Conservation (phyloP, 2,113 vertebrate genomes). For the Odocoileus virginianus region DNA sequence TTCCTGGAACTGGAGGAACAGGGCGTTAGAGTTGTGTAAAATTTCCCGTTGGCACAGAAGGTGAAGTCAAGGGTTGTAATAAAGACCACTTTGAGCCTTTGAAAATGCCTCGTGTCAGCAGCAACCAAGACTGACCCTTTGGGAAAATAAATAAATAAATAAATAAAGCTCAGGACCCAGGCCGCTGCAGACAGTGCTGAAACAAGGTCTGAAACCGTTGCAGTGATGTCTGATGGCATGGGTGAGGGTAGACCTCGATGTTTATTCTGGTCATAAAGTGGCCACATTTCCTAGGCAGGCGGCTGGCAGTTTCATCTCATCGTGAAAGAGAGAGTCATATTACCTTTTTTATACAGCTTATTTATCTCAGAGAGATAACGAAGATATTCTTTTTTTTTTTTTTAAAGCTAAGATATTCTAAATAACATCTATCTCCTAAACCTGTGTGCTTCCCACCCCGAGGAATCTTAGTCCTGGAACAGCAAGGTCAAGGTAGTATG, state of each 20-base stretch:
- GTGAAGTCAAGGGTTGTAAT: constrained; percentile 60
- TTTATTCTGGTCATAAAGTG: not conserved
- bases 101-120: constrained; percentile 38
- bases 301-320: not conserved
- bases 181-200: not conserved
- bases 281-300: not conserved
- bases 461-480: not conserved
- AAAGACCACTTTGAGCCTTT: constrained; percentile 20
- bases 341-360: fast-evolving
- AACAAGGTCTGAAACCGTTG: not conserved
- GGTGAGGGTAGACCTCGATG: not conserved
- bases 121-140: not conserved
- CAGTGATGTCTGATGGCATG: not conserved
- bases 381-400: not conserved
- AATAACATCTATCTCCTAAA: not conserved
- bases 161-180: not conserved
- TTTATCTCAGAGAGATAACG: not conserved
- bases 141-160: not conserved
- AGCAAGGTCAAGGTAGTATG: constrained; percentile 31
- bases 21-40: not conserved
- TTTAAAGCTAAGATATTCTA: not conserved
- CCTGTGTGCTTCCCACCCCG: no score
- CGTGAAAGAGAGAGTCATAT: not conserved
- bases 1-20: fast-evolving
- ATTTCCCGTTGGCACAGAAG: constrained; percentile 39